Percentiles rank a stretch among this genome's conserved stretches.
These are phyloP conservation scores for Anastrepha ludens DNA, from an alignment of 1,140 invertebrate genomes.

Conservation along the genomic window DNA sequence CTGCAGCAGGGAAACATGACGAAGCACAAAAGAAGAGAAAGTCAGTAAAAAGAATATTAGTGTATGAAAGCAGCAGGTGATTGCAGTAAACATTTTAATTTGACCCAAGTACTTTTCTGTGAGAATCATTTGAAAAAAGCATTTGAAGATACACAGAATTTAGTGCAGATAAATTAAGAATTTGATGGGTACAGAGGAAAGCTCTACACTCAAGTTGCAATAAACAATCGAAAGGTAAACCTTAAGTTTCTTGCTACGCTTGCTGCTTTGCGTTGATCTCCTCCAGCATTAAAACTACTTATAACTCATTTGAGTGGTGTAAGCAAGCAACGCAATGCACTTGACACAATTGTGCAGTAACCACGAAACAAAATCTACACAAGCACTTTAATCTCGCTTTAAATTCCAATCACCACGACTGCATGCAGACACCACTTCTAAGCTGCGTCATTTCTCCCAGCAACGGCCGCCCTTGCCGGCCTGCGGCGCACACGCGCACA, in stretches of 20 bases:
- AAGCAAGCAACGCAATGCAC: not conserved
- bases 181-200: too few relatives aligned
- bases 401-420: not conserved
- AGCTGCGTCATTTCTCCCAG: not conserved
- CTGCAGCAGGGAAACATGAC: conserved; percentile 76
- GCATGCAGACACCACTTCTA: not conserved
- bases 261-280: too few relatives aligned
- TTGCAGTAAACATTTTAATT: not conserved
- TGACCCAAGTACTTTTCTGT: not conserved
- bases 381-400: not conserved
- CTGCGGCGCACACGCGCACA: not conserved
- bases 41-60: not conserved
- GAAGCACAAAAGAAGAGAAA: conserved; percentile 4
- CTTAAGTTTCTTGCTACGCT: too few relatives aligned
- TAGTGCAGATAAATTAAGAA: not conserved
- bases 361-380: not conserved
- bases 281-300: too few relatives aligned
- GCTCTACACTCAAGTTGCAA: too few relatives aligned
- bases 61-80: not conserved
- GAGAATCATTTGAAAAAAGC: not conserved
- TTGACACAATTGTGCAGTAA: not conserved
- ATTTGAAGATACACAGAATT: not conserved
- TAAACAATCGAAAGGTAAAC: too few relatives aligned
- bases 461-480: not conserved
- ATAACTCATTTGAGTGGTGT: not conserved